Evolutionary conservation across 2,113 vertebrate species (phyloP).

Genomic region (Sylvietta virens): DNA sequence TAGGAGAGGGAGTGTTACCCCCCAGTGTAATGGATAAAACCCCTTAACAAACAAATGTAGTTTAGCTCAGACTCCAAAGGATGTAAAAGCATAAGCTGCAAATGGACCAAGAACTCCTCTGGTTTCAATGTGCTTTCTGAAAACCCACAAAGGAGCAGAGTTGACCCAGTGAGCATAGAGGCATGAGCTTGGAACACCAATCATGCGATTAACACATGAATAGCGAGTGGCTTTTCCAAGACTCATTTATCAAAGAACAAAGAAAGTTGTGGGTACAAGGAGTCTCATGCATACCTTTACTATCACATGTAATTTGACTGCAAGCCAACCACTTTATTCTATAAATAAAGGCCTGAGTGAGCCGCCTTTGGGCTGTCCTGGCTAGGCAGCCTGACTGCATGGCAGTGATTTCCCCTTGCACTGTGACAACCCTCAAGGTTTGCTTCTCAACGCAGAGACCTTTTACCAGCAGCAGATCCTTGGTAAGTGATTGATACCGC

Average conservation of each 20-base stretch:
- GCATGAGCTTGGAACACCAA: not conserved
- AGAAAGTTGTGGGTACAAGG: not conserved
- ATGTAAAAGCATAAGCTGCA: not conserved
- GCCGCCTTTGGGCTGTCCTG: not conserved
- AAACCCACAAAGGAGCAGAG: not conserved
- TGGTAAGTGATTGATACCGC: not conserved
- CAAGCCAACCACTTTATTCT: not conserved
- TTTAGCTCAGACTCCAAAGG: not conserved
- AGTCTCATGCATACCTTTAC: not conserved
- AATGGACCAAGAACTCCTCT: not conserved
- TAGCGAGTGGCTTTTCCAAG: not conserved
- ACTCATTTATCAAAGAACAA: slow-evolving; percentile 13
- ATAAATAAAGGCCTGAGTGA: not conserved
- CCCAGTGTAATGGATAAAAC: too few relatives aligned
- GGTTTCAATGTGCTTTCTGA: not conserved
- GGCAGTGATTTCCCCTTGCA: not conserved
- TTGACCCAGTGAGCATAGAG: not conserved
- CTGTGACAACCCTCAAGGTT: not conserved
- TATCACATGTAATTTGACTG: not conserved
- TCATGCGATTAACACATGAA: not conserved
- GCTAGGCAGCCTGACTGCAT: not conserved
- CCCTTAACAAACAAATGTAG: accelerated
- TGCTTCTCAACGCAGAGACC: not conserved
- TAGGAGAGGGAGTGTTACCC: not conserved
- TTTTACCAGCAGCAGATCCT: not conserved